Conservation (phyloP, 2,888 invertebrate species). For the Ptychoptera albimana region DNA sequence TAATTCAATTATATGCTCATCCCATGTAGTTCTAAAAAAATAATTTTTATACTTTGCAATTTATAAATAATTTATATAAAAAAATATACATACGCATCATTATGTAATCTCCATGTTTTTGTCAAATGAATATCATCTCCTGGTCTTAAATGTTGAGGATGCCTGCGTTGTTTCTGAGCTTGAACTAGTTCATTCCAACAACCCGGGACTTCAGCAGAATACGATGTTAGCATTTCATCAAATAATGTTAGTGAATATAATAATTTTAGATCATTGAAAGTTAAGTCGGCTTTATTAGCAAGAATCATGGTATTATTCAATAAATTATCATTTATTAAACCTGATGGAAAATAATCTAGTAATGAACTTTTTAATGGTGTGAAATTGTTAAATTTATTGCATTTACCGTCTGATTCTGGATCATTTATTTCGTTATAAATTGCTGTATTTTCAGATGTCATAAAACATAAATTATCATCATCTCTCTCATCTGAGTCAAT, state of each 20-base stretch:
- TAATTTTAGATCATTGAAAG: slow-evolving; percentile 42
- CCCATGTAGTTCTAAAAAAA: slow-evolving; percentile 59
- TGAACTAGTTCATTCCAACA: slow-evolving; percentile 91
- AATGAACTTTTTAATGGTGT: slow-evolving; percentile 19
- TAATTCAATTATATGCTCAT: slow-evolving; percentile 82
- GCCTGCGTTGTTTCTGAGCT: slow-evolving; percentile 74
- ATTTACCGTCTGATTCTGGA: slow-evolving; percentile 19
- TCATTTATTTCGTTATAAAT: slow-evolving; percentile 13
- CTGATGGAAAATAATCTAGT: neutral
- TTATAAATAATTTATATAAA: neutral
- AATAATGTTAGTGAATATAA: slow-evolving; percentile 63
- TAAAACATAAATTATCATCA: slow-evolving; percentile 34
- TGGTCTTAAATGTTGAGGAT: slow-evolving; percentile 57
- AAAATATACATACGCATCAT: slow-evolving; percentile 46
- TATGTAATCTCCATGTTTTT: slow-evolving; percentile 76
- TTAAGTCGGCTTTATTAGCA: slow-evolving; percentile 42
- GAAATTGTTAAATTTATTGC: slow-evolving; percentile 14
- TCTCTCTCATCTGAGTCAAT: slow-evolving; percentile 60
- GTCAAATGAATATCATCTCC: slow-evolving; percentile 56
- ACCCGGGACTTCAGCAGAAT: slow-evolving; percentile 77
- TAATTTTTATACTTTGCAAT: too few species aligned
- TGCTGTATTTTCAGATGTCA: slow-evolving; percentile 9
- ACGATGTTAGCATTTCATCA: slow-evolving; percentile 42
- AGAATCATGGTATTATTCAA: slow-evolving; percentile 21
- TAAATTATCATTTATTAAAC: neutral